Conservation (phyloP, 2,888 invertebrate genomes). For the Thumatha senex region DNA sequence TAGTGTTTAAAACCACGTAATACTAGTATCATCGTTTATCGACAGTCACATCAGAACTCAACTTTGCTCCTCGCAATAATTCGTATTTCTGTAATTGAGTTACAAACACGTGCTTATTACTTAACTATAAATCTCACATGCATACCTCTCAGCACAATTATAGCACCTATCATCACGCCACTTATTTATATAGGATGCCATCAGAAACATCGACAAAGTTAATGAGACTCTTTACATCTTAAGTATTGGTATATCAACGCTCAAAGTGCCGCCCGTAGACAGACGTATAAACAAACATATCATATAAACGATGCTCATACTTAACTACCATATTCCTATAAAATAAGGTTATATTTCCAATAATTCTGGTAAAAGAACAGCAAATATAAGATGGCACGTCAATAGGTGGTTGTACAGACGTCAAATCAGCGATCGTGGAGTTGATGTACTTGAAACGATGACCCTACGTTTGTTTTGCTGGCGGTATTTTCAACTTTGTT, state of each 20-base stretch:
- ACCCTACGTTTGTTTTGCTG: conserved; percentile 35
- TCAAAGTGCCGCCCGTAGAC: conserved; percentile 34
- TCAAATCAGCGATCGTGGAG: conserved; percentile 39
- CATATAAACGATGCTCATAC: not conserved
- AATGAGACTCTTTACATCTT: conserved; percentile 43
- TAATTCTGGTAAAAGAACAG: not conserved
- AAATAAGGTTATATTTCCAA: conserved; percentile 10
- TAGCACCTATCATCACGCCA: conserved; percentile 17
- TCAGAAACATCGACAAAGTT: conserved; percentile 40
- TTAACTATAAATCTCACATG: not conserved
- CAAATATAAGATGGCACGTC: conserved; percentile 19
- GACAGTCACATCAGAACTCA: too few relatives aligned
- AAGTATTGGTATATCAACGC: conserved; percentile 43
- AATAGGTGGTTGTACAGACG: conserved; percentile 28
- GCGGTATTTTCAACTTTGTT: conserved; percentile 25
- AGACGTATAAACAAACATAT: conserved; percentile 23
- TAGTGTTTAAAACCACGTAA: too few relatives aligned
- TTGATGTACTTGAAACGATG: conserved; percentile 35
- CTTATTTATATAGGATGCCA: conserved; percentile 29
- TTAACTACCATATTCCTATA: not conserved
- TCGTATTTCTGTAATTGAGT: not conserved
- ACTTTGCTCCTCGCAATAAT: not conserved
- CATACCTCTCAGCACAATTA: conserved; percentile 7
- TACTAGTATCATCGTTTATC: too few relatives aligned
- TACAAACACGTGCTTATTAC: not conserved